Percentiles rank a stretch among this genome's conserved stretches.
These are phyloP conservation scores for Plutomurus gul DNA, from an alignment of 1,140 invertebrate genomes.

Conservation along the genomic window DNA sequence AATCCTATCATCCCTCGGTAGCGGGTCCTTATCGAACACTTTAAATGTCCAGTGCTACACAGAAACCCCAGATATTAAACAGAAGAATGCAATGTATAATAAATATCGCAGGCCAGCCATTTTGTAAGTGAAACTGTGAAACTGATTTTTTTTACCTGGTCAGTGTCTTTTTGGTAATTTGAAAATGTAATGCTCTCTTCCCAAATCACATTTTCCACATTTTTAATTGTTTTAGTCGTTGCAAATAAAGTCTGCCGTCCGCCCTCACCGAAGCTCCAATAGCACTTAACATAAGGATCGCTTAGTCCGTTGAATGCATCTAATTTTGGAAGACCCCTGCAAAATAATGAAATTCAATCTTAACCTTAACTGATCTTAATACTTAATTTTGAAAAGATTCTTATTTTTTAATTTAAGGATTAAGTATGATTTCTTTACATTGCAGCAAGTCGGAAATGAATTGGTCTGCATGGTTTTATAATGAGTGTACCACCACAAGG, in stretches of 20 bases:
- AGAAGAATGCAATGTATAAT: background rate
- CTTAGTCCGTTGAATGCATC: slow-evolving; percentile 6
- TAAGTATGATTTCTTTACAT: background rate
- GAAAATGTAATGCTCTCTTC: slow-evolving; percentile 36
- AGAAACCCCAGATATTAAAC: too few relatives aligned
- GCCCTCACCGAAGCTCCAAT: slow-evolving; percentile 29
- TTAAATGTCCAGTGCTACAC: slow-evolving; percentile 40
- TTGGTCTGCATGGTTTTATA: slow-evolving; percentile 6
- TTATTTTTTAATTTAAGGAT: background rate
- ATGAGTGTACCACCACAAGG: background rate
- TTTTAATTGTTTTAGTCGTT: slow-evolving; percentile 40
- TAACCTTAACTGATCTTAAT: too few relatives aligned
- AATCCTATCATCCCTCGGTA: slow-evolving; percentile 19
- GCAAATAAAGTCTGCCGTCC: slow-evolving; percentile 29
- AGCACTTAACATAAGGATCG: slow-evolving; percentile 41
- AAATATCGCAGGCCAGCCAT: background rate
- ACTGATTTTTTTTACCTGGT: slow-evolving; percentile 35
- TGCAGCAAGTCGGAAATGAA: slow-evolving; percentile 13
- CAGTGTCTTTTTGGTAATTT: slow-evolving; percentile 39
- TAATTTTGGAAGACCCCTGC: slow-evolving; percentile 14
- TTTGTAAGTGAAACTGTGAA: too few relatives aligned
- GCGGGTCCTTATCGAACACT: slow-evolving; percentile 37
- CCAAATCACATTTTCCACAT: slow-evolving; percentile 41
- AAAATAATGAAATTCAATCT: too few relatives aligned
- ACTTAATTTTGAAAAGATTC: too few relatives aligned